Evolutionary conservation across 2,797 vertebrate genomes (phyloP), one percentile per base, ranked within the genome.

Genomic region (Crax fasciolata): DNA sequence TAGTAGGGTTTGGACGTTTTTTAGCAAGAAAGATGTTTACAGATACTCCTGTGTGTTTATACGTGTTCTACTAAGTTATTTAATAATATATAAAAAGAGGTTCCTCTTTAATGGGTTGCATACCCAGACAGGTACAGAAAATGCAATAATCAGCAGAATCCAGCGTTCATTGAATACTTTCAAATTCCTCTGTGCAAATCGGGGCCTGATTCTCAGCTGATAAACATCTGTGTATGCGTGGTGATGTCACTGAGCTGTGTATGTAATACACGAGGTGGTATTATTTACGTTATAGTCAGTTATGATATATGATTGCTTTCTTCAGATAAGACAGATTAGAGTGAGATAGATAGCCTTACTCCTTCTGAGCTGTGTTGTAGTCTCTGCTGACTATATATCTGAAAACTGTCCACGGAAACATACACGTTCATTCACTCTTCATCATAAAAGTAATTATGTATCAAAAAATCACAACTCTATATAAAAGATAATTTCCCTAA

Each of bases 181-280:
- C 35, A 68, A 4, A 83, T 92, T 75, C 70, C 43, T 81, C 32
- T 78, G 41, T 85, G 78, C 82, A 71, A 82, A 92, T 75, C 57
- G 35, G 71, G 52, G 51, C 74, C 48, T 84, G 77, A 72, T 54
- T 84, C 65, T 84, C 52, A 75, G 92, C 68, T 78, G 84, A 85
- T 92, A 70, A 89, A 75, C 41, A 84, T 92, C 78, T 94, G 66
- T 32, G 10, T 59, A 3, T 55, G 35, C 66, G 76, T 79, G 81
- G 6, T 90, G 82, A 87, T 87, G 70, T 93, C 90, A 72, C n/a
- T 85, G 35, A 24, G 23, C 66, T 91, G 5, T 68, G 49, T 9
- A 20, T 77, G 25, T 72, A 20, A 46, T 67, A 87, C 23, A 46
- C 16, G 9, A 92, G 66, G 35, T 58, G 58, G 35, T 58, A 71